phyloP scores from a whole-genome alignment of 2,888 invertebrate genomes.

The Aleiodes alternator region DNA sequence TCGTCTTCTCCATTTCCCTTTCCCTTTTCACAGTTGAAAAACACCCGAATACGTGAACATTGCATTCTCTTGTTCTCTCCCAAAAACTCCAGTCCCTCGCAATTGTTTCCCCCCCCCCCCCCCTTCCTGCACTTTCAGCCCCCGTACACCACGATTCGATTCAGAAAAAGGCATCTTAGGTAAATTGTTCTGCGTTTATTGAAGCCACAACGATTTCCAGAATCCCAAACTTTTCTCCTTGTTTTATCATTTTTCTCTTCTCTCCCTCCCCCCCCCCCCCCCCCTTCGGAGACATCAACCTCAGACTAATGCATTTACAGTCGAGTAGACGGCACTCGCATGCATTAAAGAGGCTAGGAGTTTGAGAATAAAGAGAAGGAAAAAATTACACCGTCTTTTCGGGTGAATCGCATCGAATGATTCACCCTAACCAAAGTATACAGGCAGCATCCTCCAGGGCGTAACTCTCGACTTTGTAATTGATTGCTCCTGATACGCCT shows the following conservation, averaged over 20 bases:
- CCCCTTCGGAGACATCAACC: not conserved
- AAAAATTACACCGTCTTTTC: conserved; percentile 40
- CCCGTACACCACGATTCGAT: conserved; percentile 57
- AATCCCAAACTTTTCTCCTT: conserved; percentile 4
- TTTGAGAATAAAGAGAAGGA: conserved; percentile 7
- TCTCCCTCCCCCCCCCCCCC: not conserved
- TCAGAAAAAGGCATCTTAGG: conserved; percentile 60
- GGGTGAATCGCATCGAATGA: conserved; percentile 44
- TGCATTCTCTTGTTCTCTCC: conserved; percentile 33
- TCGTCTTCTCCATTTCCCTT: conserved; percentile 32
- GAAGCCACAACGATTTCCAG: conserved; percentile 12
- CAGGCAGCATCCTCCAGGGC: conserved; percentile 49
- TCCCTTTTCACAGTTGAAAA: conserved; percentile 9
- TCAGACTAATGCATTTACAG: conserved; percentile 36
- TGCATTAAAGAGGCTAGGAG: conserved; percentile 11
- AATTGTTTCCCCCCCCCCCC: conserved; percentile 36
- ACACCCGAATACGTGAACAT: conserved; percentile 21
- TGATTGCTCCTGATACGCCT: conserved; percentile 74
- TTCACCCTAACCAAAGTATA: conserved; percentile 53
- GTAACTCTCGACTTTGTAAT: conserved; percentile 70
- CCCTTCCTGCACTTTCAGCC: conserved; percentile 36
- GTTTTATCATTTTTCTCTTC: not conserved
- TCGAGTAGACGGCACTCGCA: conserved; percentile 10
- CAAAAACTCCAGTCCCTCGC: conserved; percentile 35
- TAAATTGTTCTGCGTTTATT: conserved; percentile 60